phyloP scores from a whole-genome alignment of 2,113 vertebrate species.

The Amblyornis subalaris region DNA sequence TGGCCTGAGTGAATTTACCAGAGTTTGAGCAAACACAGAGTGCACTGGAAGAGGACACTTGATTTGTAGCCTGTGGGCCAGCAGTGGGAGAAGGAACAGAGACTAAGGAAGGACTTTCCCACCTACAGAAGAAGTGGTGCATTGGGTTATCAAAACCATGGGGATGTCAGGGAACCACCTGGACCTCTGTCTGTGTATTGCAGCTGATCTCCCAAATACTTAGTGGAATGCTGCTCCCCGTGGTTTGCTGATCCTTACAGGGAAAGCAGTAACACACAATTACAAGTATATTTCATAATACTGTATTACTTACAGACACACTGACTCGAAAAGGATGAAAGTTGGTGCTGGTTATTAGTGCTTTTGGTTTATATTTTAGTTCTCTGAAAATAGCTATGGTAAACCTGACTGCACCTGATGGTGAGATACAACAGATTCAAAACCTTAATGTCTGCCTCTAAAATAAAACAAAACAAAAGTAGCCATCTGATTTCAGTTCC shows the following conservation, averaged over 20 bases:
- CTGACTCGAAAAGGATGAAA: neutral
- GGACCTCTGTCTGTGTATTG: neutral
- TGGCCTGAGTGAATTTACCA: neutral
- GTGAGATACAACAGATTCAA: neutral
- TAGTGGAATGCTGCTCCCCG: neutral
- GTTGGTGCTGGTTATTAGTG: neutral
- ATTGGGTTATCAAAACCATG: neutral
- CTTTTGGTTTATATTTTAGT: neutral
- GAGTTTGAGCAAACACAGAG: neutral
- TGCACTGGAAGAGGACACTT: neutral
- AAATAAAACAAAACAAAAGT: neutral
- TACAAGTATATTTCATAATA: neutral
- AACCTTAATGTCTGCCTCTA: neutral
- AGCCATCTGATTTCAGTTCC: neutral
- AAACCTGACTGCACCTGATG: neutral
- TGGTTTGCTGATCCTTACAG: neutral
- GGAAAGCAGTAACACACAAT: neutral
- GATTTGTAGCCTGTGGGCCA: neutral
- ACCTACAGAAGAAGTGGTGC: accelerated
- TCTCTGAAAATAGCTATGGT: neutral
- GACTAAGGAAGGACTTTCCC: neutral
- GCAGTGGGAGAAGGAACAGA: neutral
- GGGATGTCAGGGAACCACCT: neutral
- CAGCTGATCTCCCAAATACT: neutral
- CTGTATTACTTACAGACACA: neutral